Conservation (phyloP, 2,888 invertebrate species). For the Steinernema carpocapsae region DNA sequence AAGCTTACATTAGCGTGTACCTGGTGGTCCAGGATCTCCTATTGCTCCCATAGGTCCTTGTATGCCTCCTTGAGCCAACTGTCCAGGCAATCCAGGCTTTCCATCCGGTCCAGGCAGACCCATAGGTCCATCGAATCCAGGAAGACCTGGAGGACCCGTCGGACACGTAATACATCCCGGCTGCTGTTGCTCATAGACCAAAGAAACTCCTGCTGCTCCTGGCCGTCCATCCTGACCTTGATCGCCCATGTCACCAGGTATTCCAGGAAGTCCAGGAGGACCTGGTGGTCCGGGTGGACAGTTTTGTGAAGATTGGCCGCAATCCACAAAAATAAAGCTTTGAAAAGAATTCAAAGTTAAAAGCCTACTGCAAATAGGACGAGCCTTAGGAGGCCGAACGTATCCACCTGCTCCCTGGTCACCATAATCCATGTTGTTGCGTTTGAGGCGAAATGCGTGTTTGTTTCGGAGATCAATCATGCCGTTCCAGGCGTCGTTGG, state of each 20-base stretch:
- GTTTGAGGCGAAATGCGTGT: not conserved
- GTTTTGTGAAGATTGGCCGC: no score
- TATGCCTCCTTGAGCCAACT: not conserved
- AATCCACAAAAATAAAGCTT: no score
- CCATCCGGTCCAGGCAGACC: conserved; percentile 12
- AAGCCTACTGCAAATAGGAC: not conserved
- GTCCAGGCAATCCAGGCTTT: not conserved
- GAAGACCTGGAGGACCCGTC: conserved; percentile 14
- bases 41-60: not conserved
- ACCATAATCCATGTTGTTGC: not conserved
- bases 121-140: conserved; percentile 11
- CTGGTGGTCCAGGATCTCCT: not conserved
- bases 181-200: not conserved
- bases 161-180: not conserved
- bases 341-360: no score
- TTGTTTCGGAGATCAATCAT: not conserved
- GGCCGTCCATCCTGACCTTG: not conserved
- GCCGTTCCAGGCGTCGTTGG: conserved; percentile 6
- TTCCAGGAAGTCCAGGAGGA: not conserved
- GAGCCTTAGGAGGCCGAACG: not conserved
- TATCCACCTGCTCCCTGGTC: conserved; percentile 2
- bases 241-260: not conserved
- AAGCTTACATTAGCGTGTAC: not conserved
- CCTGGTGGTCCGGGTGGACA: conserved; percentile 9
- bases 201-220: not conserved